Percentiles rank a stretch among this genome's conserved stretches.
phyloP scores from a whole-genome alignment of 2,888 invertebrate genomes.

The Petrophora chlorosata region DNA sequence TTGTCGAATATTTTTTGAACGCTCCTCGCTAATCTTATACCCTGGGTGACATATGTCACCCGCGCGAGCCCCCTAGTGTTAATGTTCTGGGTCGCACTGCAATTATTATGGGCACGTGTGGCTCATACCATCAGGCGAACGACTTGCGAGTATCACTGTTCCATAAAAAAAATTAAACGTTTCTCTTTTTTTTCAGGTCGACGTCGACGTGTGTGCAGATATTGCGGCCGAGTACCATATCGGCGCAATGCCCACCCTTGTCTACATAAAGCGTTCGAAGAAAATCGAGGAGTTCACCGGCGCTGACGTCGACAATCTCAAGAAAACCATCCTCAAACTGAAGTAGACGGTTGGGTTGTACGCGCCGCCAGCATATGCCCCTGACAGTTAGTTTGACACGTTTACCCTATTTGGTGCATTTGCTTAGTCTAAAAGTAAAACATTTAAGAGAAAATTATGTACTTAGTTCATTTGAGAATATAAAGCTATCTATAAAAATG shows the following conservation, averaged over 20 bases:
- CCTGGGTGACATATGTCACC: too few species aligned
- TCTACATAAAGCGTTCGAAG: constrained; percentile 90
- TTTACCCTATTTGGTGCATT: constrained; percentile 6
- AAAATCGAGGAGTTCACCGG: constrained; percentile 90
- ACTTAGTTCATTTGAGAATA: too few species aligned
- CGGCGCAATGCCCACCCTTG: constrained; percentile 95
- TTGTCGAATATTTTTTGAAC: too few species aligned
- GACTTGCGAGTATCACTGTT: not conserved
- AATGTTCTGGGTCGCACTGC: too few species aligned
- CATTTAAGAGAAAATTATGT: too few species aligned
- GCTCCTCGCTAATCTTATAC: too few species aligned
- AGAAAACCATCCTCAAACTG: constrained; percentile 82
- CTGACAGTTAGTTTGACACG: constrained; percentile 23
- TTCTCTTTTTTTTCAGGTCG: constrained; percentile 82
- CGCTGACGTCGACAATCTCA: constrained; percentile 89
- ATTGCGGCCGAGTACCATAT: constrained; percentile 91
- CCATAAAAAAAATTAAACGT: not conserved
- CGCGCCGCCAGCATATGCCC: constrained; percentile 35
- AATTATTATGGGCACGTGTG: too few species aligned
- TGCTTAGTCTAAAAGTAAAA: too few species aligned
- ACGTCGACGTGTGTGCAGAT: constrained; percentile 95
- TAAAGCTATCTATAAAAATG: too few species aligned
- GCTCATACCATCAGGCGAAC: too few species aligned
- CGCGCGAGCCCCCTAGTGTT: too few species aligned
- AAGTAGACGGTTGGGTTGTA: constrained; percentile 71